Evolutionary conservation across 2,797 vertebrate species (phyloP).

Genomic region (Scyliorhinus canicula): DNA sequence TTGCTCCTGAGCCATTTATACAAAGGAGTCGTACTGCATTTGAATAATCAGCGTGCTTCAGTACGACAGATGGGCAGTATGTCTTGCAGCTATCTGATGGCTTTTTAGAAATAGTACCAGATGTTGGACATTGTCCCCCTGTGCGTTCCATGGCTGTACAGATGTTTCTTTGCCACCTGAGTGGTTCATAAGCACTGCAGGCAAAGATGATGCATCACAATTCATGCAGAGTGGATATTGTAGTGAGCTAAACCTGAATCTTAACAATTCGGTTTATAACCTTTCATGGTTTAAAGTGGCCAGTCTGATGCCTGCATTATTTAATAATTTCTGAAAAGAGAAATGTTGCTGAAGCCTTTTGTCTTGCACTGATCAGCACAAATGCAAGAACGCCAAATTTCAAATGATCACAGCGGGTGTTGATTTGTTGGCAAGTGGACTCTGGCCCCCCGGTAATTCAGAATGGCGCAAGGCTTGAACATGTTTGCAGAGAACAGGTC

Average conservation of each 20-base stretch:
- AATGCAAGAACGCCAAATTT: background rate
- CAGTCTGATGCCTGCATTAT: background rate
- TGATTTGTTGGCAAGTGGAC: too few relatives aligned
- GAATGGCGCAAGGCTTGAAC: too few relatives aligned
- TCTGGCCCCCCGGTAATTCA: too few relatives aligned
- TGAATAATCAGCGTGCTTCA: slow-evolving; percentile 59
- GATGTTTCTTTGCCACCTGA: slow-evolving; percentile 80
- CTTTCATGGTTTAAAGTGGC: background rate
- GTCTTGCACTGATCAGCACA: background rate
- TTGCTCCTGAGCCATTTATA: slow-evolving; percentile 55
- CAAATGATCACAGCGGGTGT: background rate
- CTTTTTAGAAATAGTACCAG: slow-evolving; percentile 68
- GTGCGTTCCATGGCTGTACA: slow-evolving; percentile 80
- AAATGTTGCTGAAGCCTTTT: too few relatives aligned
- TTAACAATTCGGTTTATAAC: background rate
- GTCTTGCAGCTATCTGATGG: slow-evolving; percentile 74
- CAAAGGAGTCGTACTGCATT: slow-evolving; percentile 47
- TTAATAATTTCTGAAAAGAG: background rate
- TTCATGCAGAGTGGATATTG: background rate
- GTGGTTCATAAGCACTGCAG: slow-evolving; percentile 65
- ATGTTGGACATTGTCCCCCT: slow-evolving; percentile 77
- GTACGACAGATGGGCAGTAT: slow-evolving; percentile 80
- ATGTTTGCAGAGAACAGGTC: too few relatives aligned
- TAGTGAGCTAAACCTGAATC: background rate
- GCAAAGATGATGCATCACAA: slow-evolving; percentile 48